Evolutionary conservation across 2,888 invertebrate genomes (phyloP), one percentile per base, ranked within the genome.

Genomic region (Microdon myrmicae): DNA sequence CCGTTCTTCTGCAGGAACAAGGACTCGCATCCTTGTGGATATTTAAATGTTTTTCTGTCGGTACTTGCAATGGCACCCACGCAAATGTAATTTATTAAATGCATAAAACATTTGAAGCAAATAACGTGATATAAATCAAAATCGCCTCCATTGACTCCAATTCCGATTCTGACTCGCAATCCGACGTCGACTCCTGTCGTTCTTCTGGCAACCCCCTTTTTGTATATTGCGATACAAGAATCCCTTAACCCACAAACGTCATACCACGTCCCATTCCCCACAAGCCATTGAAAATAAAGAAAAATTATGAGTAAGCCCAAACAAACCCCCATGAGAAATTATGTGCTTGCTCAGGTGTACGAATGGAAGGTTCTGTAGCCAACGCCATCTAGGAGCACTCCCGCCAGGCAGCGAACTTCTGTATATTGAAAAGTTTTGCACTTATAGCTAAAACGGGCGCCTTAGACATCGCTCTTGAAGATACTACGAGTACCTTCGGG

Each of bases 1-100:
- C 16, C n/a, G 9, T 9, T 12, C 8, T 1, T 23, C 8, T 28
- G 6, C 7, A n/a, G n/a, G n/a, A n/a, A n/a, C n/a, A n/a, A n/a
- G n/a, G n/a, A n/a, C n/a, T n/a, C n/a, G n/a, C n/a, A n/a, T n/a
- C 12, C 13, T 43, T 29, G 41, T 58, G 41, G 58, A 58, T 64
- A 58, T 58, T 58, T 43, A 51, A 64, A 64, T 51, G 39, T 41
- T 56, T 31, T 55, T 28, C 38, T n/a, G 9, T 3, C 26, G 12
- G 13, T 47, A 20, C 45, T 51, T 34, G 64, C 51, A 56, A 22
- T 41, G 10, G 48, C 32, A 58, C 47, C 45, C 47, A 28, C 56
- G 51, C 56, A 58, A 47, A 64, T 58, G 51, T 64, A 64, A 64
- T 64, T 64, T 58, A 64, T 64, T 64, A 64, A 64, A 64, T 64